Base-by-base conservation (phyloP, 2,888 invertebrate species). In the Eulithis prunata region DNA sequence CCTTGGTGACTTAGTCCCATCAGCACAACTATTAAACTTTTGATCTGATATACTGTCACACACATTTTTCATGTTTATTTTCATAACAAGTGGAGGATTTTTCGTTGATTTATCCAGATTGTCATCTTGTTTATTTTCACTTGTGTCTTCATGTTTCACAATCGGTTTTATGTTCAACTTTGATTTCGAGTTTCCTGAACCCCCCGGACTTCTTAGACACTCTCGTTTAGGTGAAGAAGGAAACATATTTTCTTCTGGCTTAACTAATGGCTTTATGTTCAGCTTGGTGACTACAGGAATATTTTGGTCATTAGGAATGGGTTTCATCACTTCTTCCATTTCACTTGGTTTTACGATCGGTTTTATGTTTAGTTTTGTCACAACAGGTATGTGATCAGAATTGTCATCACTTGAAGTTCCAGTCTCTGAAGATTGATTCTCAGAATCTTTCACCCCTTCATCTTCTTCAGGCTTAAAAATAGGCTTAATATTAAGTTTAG, bases 291-390 rank as follows among this genome's bases (percentile, higher is more conserved):
- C 78, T 72, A 88, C 76, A 75, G 90, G 91, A 78, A 90, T 86
- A 77, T 71, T 80, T 60, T 85, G 83, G 65, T 89, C 90, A 78
- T 61, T 72, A 58, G 68, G 62, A 36, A 70, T 72, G 61, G 78
- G 69, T 75, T 81, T 85, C 61, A 69, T 63, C 41, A 77, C 70
- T 58, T 85, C 86, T 45, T 87, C 71, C 5, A 54, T 41, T 55
- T 87, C 86, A 75, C 76, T 82, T 66, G 91, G 92, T 78, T 88
- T 91, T 57, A 88, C 71, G 66, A 95, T 87, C 3, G 94, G 94
- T 85, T 94, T 95, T 69, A 95, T 94, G 70, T 94, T 94, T 57
- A 94, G 81, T 85, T 94, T 94, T 73, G 94, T 93, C 69, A 91
- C 87, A 77, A 90, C 78, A 71, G 92, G 92, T 86, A 92, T 90